Percentiles rank a stretch among this genome's conserved stretches.
Conservation (phyloP, 2,113 vertebrate species). For the Coreoperca whiteheadi region DNA sequence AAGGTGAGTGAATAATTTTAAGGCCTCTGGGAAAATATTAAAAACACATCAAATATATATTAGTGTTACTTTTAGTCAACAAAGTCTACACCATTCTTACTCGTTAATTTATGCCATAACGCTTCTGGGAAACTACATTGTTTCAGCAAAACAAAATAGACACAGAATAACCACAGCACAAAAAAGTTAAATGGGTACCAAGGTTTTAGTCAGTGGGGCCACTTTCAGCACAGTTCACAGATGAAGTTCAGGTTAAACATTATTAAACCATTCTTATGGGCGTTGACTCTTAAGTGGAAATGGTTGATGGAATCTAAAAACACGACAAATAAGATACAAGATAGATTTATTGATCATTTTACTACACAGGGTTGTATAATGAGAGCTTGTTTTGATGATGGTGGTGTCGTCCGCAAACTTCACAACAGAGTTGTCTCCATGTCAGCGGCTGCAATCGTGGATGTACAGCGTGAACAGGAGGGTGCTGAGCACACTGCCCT, state of each 20-base stretch:
- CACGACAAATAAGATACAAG: too few species aligned
- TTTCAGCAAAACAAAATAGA: slow-evolving; percentile 13
- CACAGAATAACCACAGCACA: background rate
- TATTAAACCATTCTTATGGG: background rate
- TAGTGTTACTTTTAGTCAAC: slow-evolving; percentile 18
- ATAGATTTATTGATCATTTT: too few species aligned
- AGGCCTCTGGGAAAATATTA: slow-evolving; percentile 23
- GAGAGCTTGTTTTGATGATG: too few species aligned
- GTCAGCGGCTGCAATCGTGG: too few species aligned
- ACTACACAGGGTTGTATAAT: too few species aligned
- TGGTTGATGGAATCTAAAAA: background rate
- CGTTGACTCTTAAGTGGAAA: background rate
- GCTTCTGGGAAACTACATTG: slow-evolving; percentile 1
- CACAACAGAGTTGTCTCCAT: too few species aligned
- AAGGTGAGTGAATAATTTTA: slow-evolving; percentile 32
- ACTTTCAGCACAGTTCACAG: slow-evolving; percentile 7
- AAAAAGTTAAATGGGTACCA: background rate
- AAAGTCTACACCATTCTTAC: slow-evolving; percentile 2
- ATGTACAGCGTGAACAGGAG: too few species aligned
- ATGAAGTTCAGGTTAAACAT: background rate
- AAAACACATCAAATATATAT: slow-evolving; percentile 31
- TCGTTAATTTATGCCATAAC: slow-evolving; percentile 13
- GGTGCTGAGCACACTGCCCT: too few species aligned
- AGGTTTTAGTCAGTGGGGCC: background rate
- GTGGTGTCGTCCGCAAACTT: too few species aligned